Evolutionary conservation across 2,888 invertebrate genomes (phyloP), one percentile per base, ranked within the genome.

Genomic region (Epinotia nisella): DNA sequence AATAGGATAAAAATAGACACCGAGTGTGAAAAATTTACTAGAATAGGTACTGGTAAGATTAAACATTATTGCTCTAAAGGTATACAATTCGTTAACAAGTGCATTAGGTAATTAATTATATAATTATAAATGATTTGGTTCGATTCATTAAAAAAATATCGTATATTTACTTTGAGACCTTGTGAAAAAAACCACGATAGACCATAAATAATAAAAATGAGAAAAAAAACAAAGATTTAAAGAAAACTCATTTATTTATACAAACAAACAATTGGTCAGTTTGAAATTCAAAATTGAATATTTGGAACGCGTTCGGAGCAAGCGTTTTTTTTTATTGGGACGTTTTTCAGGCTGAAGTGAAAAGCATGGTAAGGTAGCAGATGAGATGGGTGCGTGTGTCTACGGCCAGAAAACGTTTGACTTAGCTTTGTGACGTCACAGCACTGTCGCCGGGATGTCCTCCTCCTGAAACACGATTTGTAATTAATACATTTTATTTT

Each of bases 331-430:
- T 80, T 74, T 76, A 76, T 80, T 79, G 79, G 78, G 83, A 83
- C 83, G 80, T 80, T 83, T 81, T 66, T 71, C 79, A 82, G 81
- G 84, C 80, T 83, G 80, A 76, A 78, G 83, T 86, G 86, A 84
- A 75, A 91, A 91, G 92, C 91, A 87, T 88, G 89, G 90, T 90
- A 92, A 91, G 90, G 90, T 93, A 92, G 92, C 91, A 84, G 84
- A 83, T 91, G 91, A 88, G 79, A 81, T 78, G 88, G 88, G 91
- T 89, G 85, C 82, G 85, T 83, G 87, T 85, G 86, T 88, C 85
- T 90, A 90, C 87, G 85, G 86, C 88, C 90, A 91, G 89, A 90
- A 85, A 90, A 88, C 84, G 83, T 87, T 87, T 81, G 88, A 93
- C 93, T 93, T 93, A 93, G 92, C 93, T 93, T 90, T 89, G 79